A percentile compares a stretch with the other conserved stretches of the same genome.
Conservation (phyloP, 2,888 invertebrate species). For the Chrysolina oricalcia region DNA sequence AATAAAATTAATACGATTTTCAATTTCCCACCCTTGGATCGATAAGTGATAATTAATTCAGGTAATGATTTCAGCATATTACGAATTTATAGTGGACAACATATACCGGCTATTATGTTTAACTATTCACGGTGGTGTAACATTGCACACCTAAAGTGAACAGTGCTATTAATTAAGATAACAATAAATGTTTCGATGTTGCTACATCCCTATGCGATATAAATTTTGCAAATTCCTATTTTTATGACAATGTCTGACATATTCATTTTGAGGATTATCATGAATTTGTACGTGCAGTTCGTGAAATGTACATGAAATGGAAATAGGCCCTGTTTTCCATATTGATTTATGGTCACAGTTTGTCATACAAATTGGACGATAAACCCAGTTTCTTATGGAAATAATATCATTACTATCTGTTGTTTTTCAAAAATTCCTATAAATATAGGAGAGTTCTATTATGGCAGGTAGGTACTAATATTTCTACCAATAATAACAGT, state of each 20-base stretch:
- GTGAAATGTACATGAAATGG: slow-evolving; percentile 40
- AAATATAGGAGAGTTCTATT: no score
- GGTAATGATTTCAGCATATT: slow-evolving; percentile 56
- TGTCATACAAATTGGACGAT: no score
- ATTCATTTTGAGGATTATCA: slow-evolving; percentile 44
- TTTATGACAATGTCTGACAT: slow-evolving; percentile 45
- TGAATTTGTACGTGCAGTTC: slow-evolving; percentile 38
- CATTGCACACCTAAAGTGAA: slow-evolving; percentile 49
- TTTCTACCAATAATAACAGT: no score
- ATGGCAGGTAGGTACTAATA: no score
- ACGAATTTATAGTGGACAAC: slow-evolving; percentile 51
- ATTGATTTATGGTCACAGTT: neutral
- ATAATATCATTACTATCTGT: no score
- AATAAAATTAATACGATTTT: slow-evolving; percentile 9
- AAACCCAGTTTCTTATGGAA: no score
- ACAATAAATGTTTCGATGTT: slow-evolving; percentile 49
- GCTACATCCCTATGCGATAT: slow-evolving; percentile 39
- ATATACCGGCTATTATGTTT: slow-evolving; percentile 42
- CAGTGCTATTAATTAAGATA: slow-evolving; percentile 51
- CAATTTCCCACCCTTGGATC: slow-evolving; percentile 21
- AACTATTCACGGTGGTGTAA: slow-evolving; percentile 38
- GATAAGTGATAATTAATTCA: slow-evolving; percentile 56
- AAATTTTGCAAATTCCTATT: slow-evolving; percentile 51
- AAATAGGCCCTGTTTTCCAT: slow-evolving; percentile 37
- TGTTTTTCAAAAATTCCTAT: no score